Evolutionary conservation across 1,140 invertebrate species (phyloP), one percentile per base, ranked within the genome.

Genomic region (Leptinotarsa undecemlineata): DNA sequence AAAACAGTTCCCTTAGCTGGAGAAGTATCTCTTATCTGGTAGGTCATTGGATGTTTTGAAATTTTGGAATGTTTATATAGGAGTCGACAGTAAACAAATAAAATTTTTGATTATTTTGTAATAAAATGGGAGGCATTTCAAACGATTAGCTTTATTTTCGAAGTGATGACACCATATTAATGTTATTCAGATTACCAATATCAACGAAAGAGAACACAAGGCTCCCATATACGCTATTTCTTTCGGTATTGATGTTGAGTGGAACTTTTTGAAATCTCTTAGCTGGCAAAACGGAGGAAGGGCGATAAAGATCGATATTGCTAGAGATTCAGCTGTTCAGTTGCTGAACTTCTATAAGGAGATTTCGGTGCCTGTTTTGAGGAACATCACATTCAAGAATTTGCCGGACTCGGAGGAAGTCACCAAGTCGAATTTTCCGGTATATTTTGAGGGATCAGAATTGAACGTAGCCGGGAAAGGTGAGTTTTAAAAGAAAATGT

Each of bases 261-360:
- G 89, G 68, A 85, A 86, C 66, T 90, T 92, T 78, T 83, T 93
- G 3, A 88, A 89, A 77, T 89, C 89, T 80, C 72, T 93, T 11
- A 88, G 90, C 0, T 82, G 90, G 5, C 86, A 88, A 72, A 92
- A 92, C 82, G 80, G 87, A 17, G 92, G 91, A 2, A 90, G 91
- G 81, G 89, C 90, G 73, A 85, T 91, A n/a, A 90, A 90, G 80
- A 93, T 94, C 71, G 92, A 92, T 81, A 91, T 91, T 83, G 91
- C 88, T 60, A 85, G 89, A 0, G 91, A 93, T 83, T 90, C 91
- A 3, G 87, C 88, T 62, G 83, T 92, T 47, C 91, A 93, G 82
- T 85, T 93, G 13, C 86, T 88, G 47, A 88, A 90, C 80, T 93
- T 93, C 84, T 94, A 92, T 85, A 85, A 88, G 51, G 88, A 92